Evolutionary conservation across 2,888 invertebrate species (phyloP), one percentile per base, ranked within the genome.

Genomic region (Caenorhabditis panamensis): DNA sequence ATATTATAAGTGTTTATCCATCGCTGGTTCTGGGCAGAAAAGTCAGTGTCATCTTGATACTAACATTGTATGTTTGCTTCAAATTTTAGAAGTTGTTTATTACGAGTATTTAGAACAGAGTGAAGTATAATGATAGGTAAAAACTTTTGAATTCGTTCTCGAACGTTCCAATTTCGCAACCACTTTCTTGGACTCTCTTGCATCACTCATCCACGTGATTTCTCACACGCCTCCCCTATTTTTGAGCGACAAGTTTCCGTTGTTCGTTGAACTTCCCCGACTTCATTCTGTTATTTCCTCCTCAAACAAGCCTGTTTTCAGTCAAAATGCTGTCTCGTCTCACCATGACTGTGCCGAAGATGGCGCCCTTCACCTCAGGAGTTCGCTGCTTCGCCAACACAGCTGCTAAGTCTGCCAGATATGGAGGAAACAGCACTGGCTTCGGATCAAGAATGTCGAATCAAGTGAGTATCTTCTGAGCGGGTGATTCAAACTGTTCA

Each of bases 251-350:
- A 56, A n/a, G 56, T 54, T 63, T 26, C 9, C 31, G 24, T 58
- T 22, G 4, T 31, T 9, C 9, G 31, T 9, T 9, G n/a, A 16
- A 9, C 20, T 24, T 11, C 26, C 44, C 1, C 8, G 13, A 36
- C 11, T 53, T 67, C 26, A 28, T 18, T n/a, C n/a, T n/a, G n/a
- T n/a, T n/a, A n/a, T n/a, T n/a, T n/a, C n/a, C n/a, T n/a, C n/a
- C n/a, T n/a, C n/a, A n/a, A n/a, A n/a, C n/a, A 26, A 37, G 13
- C 24, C 16, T 41, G 20, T 36, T 68, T 73, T 53, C 53, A 62
- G 61, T 44, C 24, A 64, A 72, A 75, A 86, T 86, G 86, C 58
- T 86, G 24, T 86, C 84, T 31, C 83, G 86, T 61, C 73, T 86
- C 28, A 76, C 83, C 1, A 51, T 83, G 31, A 49, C 75, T 18